phyloP scores from a whole-genome alignment of 2,113 vertebrate genomes.

The Larimichthys crocea region DNA sequence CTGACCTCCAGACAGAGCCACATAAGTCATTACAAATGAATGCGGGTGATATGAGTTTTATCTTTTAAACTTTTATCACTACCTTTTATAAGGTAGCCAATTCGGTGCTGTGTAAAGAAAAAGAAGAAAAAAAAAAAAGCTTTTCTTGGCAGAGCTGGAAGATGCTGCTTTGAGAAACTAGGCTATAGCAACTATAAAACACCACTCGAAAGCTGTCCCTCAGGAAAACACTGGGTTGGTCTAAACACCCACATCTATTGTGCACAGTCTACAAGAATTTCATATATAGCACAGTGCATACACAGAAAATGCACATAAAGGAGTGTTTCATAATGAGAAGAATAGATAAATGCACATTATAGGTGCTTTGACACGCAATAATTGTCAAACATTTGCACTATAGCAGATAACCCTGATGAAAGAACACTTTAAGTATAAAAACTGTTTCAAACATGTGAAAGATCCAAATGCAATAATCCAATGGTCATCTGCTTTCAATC shows the following conservation, averaged over 20 bases:
- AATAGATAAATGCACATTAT: slow-evolving; percentile 19
- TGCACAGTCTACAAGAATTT: slow-evolving; percentile 13
- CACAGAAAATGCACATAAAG: slow-evolving; percentile 16
- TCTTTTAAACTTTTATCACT: not conserved
- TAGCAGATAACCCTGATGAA: not conserved
- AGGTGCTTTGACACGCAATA: not conserved
- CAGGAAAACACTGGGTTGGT: slow-evolving; percentile 35
- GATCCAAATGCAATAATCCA: not conserved
- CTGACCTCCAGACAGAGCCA: not conserved
- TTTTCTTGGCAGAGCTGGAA: slow-evolving; percentile 31
- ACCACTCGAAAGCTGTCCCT: slow-evolving; percentile 36
- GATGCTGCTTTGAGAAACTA: slow-evolving; percentile 57
- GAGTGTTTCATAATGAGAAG: slow-evolving; percentile 11
- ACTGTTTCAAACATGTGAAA: slow-evolving; percentile 16
- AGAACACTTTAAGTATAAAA: not conserved
- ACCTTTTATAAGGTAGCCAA: not conserved
- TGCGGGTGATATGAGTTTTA: not conserved
- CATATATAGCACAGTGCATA: not conserved
- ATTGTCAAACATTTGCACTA: not conserved
- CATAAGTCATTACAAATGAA: not conserved
- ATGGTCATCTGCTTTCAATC: not conserved
- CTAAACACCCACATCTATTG: slow-evolving; percentile 16
- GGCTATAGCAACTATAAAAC: slow-evolving; percentile 44
- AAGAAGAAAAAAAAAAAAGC: not conserved
- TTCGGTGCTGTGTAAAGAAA: not conserved